Evolutionary conservation across 2,113 vertebrate species (phyloP).

Genomic region (Hipposideros armiger): DNA sequence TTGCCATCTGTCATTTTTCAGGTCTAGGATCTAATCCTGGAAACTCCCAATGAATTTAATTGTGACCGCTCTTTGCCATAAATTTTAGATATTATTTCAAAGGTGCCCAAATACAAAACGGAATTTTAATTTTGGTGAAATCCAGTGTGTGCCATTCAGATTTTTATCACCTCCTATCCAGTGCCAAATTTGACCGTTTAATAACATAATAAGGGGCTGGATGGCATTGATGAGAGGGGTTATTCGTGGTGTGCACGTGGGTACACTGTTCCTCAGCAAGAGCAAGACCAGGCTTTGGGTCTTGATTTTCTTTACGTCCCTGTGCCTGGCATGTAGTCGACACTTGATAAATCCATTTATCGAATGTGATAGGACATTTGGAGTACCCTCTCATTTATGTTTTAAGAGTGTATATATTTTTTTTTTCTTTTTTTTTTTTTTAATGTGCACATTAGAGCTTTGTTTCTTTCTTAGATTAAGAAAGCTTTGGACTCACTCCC

Average conservation of each 20-base stretch:
- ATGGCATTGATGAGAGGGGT: neutral
- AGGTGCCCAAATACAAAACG: conserved; percentile 12
- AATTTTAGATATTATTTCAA: conserved; percentile 55
- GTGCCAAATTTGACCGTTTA: neutral
- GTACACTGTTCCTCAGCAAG: neutral
- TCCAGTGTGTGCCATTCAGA: neutral
- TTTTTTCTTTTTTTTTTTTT: too few relatives aligned
- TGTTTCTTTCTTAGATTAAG: conserved; percentile 40
- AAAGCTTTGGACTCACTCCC: neutral
- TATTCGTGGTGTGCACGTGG: neutral
- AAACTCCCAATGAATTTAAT: conserved; percentile 35
- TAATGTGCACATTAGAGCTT: neutral
- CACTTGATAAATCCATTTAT: neutral
- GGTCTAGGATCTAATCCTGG: neutral
- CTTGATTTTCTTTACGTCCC: neutral
- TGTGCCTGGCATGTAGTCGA: neutral
- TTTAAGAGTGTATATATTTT: neutral
- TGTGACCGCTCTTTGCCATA: neutral
- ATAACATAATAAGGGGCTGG: neutral
- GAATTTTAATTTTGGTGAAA: conserved; percentile 47
- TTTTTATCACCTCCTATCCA: conserved; percentile 41
- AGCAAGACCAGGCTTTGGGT: neutral
- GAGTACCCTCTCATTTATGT: neutral
- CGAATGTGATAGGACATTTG: neutral
- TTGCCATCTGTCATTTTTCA: conserved; percentile 62